These are phyloP conservation scores for Nematopogon swammerdamellus DNA, from an alignment of 2,888 invertebrate genomes.

Conservation along the genomic window DNA sequence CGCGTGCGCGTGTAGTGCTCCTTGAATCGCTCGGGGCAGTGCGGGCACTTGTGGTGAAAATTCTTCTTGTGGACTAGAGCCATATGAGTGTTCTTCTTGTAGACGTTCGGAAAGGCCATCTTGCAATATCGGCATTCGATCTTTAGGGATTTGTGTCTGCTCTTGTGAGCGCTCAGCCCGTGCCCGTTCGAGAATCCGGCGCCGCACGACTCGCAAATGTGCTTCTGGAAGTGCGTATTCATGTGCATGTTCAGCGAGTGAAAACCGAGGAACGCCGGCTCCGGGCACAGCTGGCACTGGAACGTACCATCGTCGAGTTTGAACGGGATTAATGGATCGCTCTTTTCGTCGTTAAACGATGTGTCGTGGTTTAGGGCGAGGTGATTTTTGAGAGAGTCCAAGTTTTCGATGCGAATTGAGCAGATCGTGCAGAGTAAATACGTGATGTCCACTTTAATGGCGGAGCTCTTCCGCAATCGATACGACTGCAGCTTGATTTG, in stretches of 20 bases:
- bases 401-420: slow-evolving; percentile 13
- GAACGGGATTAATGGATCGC: slow-evolving; percentile 35
- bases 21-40: slow-evolving; percentile 27
- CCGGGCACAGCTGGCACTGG: slow-evolving; percentile 31
- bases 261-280: slow-evolving; percentile 26
- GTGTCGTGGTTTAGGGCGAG: slow-evolving; percentile 21
- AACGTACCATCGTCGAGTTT: slow-evolving; percentile 23
- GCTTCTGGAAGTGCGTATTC: slow-evolving; percentile 39
- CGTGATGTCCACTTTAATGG: slow-evolving; percentile 26
- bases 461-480: slow-evolving; percentile 23
- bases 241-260: slow-evolving; percentile 36
- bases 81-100: slow-evolving; percentile 22
- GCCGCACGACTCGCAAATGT: slow-evolving; percentile 39
- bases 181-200: slow-evolving; percentile 35
- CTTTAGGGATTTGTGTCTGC: slow-evolving; percentile 21
- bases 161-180: slow-evolving; percentile 34
- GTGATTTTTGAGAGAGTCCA: slow-evolving; percentile 23
- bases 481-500: slow-evolving; percentile 37
- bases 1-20: slow-evolving; percentile 26
- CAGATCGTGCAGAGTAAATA: slow-evolving; percentile 30
- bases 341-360: slow-evolving; percentile 16
- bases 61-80: slow-evolving; percentile 16
- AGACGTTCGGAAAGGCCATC: slow-evolving; percentile 18
- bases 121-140: slow-evolving; percentile 23
- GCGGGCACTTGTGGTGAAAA: slow-evolving; percentile 26